A percentile compares a stretch with the other conserved stretches of the same genome.
Conservation (phyloP, 2,113 vertebrate species). For the Lepisosteus oculatus region DNA sequence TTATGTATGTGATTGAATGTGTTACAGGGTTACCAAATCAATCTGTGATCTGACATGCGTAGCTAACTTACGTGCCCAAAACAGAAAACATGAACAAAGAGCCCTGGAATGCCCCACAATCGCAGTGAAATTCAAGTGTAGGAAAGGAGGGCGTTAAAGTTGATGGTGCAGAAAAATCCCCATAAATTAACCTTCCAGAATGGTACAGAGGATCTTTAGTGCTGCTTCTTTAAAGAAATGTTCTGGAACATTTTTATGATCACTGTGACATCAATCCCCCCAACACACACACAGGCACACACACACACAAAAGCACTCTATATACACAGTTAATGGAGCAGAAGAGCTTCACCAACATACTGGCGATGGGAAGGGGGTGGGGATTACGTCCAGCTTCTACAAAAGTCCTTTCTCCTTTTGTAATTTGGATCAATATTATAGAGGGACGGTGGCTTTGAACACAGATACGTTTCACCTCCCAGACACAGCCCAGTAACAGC, state of each 20-base stretch:
- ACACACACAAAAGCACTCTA: constrained; percentile 28
- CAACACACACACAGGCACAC: too few species aligned
- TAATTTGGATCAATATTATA: neutral
- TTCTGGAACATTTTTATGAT: constrained; percentile 48
- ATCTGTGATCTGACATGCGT: too few species aligned
- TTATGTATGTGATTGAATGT: too few species aligned
- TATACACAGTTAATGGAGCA: constrained; percentile 43
- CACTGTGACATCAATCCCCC: constrained; percentile 20
- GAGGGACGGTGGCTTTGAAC: constrained; percentile 38
- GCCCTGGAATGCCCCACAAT: too few species aligned
- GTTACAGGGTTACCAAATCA: too few species aligned
- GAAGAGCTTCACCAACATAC: constrained; percentile 7
- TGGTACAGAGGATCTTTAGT: constrained; percentile 14
- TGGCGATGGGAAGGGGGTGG: neutral
- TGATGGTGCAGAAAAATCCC: constrained; percentile 32
- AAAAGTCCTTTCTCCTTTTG: neutral
- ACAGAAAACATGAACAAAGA: too few species aligned
- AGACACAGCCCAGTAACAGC: constrained; percentile 53
- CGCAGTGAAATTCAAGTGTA: neutral
- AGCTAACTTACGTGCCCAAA: too few species aligned
- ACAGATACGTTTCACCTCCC: constrained; percentile 51
- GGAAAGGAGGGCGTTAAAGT: constrained; percentile 26
- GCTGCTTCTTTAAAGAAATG: constrained; percentile 12
- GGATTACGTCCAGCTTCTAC: neutral
- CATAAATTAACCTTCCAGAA: constrained; percentile 46